Conservation (phyloP, 2,797 vertebrate species). For the Tapera naevia region DNA sequence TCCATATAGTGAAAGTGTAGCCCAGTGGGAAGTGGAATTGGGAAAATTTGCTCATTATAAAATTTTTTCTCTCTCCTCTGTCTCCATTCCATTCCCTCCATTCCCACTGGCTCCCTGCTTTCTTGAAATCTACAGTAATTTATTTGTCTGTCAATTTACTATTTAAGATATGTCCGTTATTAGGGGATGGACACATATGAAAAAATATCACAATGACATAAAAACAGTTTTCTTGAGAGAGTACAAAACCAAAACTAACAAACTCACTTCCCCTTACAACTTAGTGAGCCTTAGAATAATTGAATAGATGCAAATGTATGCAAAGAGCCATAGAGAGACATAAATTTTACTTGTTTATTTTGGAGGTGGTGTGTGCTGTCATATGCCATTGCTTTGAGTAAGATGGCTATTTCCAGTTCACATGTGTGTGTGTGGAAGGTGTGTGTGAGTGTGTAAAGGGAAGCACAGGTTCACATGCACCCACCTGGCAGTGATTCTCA, state of each 20-base stretch:
- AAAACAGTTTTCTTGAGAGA: not conserved
- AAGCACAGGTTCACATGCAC: accelerated
- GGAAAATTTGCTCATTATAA: not conserved
- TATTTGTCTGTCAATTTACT: not conserved
- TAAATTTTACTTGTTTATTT: not conserved
- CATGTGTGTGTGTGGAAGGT: not conserved
- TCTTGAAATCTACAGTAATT: not conserved
- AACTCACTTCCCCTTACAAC: not conserved
- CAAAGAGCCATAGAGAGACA: not conserved
- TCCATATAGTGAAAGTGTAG: not conserved
- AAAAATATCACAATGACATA: not conserved
- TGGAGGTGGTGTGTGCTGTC: not conserved
- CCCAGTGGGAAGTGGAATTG: not conserved
- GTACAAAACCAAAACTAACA: not conserved
- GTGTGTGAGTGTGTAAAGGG: accelerated
- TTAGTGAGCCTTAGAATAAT: not conserved
- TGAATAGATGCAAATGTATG: not conserved
- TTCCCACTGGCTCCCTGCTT: not conserved
- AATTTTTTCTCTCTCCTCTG: not conserved
- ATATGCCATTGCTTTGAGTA: not conserved
- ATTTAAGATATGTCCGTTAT: not conserved
- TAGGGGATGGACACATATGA: not conserved
- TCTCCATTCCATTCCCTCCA: not conserved
- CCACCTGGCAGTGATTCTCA: not conserved
- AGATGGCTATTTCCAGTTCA: not conserved